These are phyloP conservation scores for Tretioscincus oriximinensis DNA, from an alignment of 2,113 vertebrate genomes.

Conservation along the genomic window DNA sequence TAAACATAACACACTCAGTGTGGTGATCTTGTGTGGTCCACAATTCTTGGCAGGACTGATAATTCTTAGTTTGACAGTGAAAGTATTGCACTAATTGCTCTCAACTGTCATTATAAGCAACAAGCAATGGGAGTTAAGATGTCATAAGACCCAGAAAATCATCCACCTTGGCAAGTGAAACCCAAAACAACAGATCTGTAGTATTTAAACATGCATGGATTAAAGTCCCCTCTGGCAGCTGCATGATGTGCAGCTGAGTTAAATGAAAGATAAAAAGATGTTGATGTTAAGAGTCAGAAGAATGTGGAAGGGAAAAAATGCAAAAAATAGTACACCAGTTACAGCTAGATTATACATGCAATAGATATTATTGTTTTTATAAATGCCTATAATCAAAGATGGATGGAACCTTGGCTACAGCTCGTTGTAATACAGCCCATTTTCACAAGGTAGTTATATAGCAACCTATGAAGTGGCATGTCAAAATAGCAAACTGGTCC, in stretches of 20 bases:
- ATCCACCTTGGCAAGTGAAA: not conserved
- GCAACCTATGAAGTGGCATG: not conserved
- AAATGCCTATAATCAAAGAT: not conserved
- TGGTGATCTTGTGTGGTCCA: not conserved
- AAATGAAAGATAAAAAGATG: not conserved
- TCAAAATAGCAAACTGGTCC: too few species aligned
- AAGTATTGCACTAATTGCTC: conserved; percentile 2
- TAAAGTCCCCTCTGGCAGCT: not conserved
- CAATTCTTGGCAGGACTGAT: not conserved
- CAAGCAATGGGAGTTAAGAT: not conserved
- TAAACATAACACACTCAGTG: not conserved
- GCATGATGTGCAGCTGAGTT: not conserved
- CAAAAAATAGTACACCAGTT: not conserved
- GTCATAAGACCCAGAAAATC: not conserved
- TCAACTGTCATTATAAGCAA: conserved; percentile 3
- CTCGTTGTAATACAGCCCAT: too few species aligned
- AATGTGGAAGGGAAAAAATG: not conserved
- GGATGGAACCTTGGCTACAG: too few species aligned
- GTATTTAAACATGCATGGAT: not conserved
- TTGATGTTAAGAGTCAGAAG: not conserved
- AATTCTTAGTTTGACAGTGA: not conserved
- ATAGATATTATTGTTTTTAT: not conserved
- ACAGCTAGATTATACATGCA: not conserved
- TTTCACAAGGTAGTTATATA: too few species aligned
- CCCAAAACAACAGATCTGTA: not conserved